These are phyloP conservation scores for Uromys caudimaculatus DNA, from an alignment of 2,797 vertebrate genomes.

Conservation along the genomic window DNA sequence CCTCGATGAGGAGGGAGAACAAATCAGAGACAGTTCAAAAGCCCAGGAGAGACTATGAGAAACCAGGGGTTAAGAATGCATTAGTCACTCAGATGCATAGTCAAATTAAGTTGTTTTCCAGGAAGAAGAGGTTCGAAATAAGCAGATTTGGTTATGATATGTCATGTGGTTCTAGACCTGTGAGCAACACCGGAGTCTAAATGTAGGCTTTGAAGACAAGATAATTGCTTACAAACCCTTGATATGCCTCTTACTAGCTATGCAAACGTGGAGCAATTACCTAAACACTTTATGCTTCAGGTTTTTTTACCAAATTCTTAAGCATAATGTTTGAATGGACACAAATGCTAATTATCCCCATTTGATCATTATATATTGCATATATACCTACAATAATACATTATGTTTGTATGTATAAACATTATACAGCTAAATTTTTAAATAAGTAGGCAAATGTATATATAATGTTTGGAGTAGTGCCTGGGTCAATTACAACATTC, in stretches of 20 bases:
- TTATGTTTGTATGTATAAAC: neutral
- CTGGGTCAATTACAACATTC: neutral
- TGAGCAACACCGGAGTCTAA: neutral
- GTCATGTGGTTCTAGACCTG: neutral
- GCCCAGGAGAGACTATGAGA: neutral
- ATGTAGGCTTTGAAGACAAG: neutral
- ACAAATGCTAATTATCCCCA: neutral
- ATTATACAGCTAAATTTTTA: neutral
- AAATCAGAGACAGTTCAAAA: neutral
- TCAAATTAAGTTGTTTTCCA: neutral
- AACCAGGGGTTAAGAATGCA: neutral
- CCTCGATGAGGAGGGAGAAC: neutral
- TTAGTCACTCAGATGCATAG: neutral
- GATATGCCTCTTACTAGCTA: neutral
- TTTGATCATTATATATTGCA: neutral
- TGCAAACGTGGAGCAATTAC: neutral
- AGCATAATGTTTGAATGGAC: neutral
- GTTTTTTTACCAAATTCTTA: neutral
- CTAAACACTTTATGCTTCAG: neutral
- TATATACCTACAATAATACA: too few relatives aligned
- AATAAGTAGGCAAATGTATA: neutral
- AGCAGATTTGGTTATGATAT: neutral
- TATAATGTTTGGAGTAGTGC: neutral
- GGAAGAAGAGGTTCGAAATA: fast-evolving
- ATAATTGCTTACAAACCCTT: neutral